These are phyloP conservation scores for Aramus guarauna DNA, from an alignment of 2,113 vertebrate genomes.

Conservation along the genomic window DNA sequence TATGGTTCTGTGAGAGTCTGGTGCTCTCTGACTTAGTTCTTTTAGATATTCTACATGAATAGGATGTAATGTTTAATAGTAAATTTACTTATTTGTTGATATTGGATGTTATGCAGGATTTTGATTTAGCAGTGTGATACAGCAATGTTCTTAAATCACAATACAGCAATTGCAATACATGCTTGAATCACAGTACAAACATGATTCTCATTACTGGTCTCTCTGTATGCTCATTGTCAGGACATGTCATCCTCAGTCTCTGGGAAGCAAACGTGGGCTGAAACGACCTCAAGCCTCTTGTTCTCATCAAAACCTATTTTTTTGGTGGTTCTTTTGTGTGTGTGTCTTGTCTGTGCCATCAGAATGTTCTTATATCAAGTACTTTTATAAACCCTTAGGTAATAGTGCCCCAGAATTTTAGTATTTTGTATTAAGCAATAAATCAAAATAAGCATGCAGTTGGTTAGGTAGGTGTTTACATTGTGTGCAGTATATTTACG, in stretches of 20 bases:
- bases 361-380: not conserved
- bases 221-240: not conserved
- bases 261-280: not conserved
- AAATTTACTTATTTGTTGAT: not conserved
- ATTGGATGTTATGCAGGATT: not conserved
- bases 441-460: not conserved
- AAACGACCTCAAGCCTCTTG: not conserved
- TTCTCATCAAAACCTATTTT: not conserved
- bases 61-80: not conserved
- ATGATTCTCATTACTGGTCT: not conserved
- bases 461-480: not conserved
- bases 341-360: not conserved
- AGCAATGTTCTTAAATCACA: not conserved
- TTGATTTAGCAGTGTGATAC: not conserved
- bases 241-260: not conserved
- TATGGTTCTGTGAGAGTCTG: not conserved
- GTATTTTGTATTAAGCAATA: not conserved
- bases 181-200: not conserved
- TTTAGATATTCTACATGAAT: not conserved
- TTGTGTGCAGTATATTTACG: not conserved
- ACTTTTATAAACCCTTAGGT: not conserved
- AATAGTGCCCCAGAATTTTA: not conserved
- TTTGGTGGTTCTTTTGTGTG: not conserved
- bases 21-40: not conserved
- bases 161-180: not conserved